Evolutionary conservation across 2,113 vertebrate genomes (phyloP).

Genomic region (Triplophysa dalaica): DNA sequence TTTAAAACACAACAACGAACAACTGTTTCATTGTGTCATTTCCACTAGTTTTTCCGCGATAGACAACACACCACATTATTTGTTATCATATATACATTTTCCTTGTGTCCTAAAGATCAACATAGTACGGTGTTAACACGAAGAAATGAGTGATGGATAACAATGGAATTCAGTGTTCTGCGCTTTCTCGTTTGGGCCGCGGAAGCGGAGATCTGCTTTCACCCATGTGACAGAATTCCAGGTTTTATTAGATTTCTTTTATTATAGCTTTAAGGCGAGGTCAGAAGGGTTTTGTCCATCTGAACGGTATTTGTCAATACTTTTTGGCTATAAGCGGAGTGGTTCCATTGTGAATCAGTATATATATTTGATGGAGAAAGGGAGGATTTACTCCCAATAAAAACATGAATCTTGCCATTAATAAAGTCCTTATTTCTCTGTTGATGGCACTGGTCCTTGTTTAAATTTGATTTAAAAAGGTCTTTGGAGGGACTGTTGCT

Average conservation of each 20-base stretch:
- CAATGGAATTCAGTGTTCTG: constrained; percentile 61
- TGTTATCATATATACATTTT: neutral
- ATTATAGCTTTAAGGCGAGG: neutral
- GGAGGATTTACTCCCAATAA: neutral
- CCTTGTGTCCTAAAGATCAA: neutral
- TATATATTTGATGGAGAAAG: constrained; percentile 16
- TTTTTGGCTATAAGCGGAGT: neutral
- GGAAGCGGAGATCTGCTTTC: neutral
- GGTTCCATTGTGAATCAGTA: neutral
- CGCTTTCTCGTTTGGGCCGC: constrained; percentile 32
- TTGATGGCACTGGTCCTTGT: neutral
- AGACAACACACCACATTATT: no score
- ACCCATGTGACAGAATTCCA: constrained; percentile 36
- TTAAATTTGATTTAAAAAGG: neutral
- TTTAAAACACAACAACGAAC: neutral
- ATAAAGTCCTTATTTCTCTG: neutral
- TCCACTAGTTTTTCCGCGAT: neutral
- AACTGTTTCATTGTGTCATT: neutral
- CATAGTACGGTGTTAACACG: neutral
- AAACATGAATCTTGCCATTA: neutral
- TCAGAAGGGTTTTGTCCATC: neutral
- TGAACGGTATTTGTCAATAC: neutral
- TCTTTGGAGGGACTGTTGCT: neutral
- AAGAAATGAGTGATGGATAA: constrained; percentile 10
- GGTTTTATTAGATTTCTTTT: constrained; percentile 28